Conservation (phyloP, 2,888 invertebrate species). For the Ochropleura plecta region DNA sequence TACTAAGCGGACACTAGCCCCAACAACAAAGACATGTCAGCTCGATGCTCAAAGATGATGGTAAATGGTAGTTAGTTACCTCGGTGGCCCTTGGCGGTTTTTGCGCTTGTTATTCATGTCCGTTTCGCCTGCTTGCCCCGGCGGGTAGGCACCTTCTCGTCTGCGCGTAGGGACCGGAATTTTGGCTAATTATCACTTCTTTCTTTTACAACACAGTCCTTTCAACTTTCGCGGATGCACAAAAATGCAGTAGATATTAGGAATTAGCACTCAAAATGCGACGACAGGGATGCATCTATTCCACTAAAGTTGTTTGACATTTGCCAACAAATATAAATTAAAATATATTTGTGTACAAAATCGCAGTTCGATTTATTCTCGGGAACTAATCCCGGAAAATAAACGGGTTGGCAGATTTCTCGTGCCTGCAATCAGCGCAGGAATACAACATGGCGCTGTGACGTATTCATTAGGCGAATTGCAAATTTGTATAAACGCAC, state of each 20-base stretch:
- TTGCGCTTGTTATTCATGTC: constrained; percentile 96
- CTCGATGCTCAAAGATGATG: constrained; percentile 79
- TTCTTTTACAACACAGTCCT: constrained; percentile 91
- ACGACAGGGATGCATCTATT: constrained; percentile 89
- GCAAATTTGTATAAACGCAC: constrained; percentile 82
- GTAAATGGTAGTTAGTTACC: constrained; percentile 90
- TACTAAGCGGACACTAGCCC: constrained; percentile 75
- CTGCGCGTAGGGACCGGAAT: constrained; percentile 96
- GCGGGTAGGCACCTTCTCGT: constrained; percentile 94
- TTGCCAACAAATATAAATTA: constrained; percentile 89
- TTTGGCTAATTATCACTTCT: constrained; percentile 92
- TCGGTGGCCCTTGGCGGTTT: constrained; percentile 94
- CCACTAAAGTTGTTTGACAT: constrained; percentile 87
- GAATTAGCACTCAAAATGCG: constrained; percentile 88
- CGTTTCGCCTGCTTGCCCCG: constrained; percentile 92
- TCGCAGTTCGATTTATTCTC: constrained; percentile 89
- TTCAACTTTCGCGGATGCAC: constrained; percentile 91
- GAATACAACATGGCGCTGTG: constrained; percentile 91
- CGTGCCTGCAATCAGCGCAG: constrained; percentile 91
- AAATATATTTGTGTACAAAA: constrained; percentile 90
- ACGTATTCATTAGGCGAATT: constrained; percentile 88
- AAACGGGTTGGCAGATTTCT: constrained; percentile 91
- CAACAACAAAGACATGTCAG: constrained; percentile 89
- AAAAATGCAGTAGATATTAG: constrained; percentile 90
- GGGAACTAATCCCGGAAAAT: constrained; percentile 90